These are phyloP conservation scores for Pyrrhura leucotis DNA, from an alignment of 2,797 vertebrate species.

Conservation along the genomic window DNA sequence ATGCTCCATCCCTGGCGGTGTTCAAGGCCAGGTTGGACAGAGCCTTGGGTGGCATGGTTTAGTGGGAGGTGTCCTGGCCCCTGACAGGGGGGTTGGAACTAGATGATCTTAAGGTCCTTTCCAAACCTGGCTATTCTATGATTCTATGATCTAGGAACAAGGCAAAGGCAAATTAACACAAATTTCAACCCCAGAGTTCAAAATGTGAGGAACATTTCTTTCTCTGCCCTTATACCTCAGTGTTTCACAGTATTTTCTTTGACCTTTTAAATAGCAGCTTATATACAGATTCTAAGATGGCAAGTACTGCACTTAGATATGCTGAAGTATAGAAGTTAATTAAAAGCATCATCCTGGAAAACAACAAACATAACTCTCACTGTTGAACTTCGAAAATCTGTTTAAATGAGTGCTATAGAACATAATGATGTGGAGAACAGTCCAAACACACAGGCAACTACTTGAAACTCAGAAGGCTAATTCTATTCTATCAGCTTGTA, in stretches of 20 bases:
- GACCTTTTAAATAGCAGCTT: not conserved
- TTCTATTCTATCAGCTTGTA: not conserved
- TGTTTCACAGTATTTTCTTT: not conserved
- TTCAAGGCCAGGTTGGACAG: no score
- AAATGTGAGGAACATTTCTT: not conserved
- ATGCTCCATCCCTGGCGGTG: no score
- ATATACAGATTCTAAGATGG: not conserved
- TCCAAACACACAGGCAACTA: fast-evolving
- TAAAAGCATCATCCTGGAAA: not conserved
- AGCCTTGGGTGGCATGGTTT: no score
- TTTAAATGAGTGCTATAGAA: not conserved
- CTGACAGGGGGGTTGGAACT: no score
- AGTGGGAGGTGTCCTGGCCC: no score
- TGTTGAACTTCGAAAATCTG: not conserved
- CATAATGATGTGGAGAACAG: not conserved
- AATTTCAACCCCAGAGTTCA: not conserved
- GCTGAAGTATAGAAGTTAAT: not conserved
- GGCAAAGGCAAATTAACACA: not conserved
- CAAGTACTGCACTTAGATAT: not conserved
- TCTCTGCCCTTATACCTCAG: not conserved
- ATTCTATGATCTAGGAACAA: not conserved
- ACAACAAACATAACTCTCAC: not conserved
- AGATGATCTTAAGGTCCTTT: no score
- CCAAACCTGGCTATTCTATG: no score
- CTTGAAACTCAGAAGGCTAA: not conserved